Percentiles rank a stretch among this genome's conserved stretches.
These are phyloP conservation scores for Percina caprodes DNA, from an alignment of 2,113 vertebrate species.

Conservation along the genomic window DNA sequence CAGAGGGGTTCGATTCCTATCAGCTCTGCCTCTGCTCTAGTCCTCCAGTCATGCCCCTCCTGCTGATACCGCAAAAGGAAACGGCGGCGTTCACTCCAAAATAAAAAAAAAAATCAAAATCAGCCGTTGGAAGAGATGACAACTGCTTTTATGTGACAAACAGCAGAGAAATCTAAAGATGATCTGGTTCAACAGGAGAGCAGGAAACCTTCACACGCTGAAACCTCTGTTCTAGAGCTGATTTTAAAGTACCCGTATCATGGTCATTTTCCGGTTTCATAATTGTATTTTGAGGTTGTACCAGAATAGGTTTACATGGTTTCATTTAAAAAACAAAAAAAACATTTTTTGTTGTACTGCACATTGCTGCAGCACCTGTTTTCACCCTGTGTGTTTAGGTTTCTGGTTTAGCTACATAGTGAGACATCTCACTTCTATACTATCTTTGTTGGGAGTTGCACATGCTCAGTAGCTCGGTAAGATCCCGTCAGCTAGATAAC, in stretches of 20 bases:
- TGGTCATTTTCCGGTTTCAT: no score
- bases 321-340: no score
- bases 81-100: conserved; percentile 12
- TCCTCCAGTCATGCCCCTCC: conserved; percentile 65
- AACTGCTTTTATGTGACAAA: conserved; percentile 32
- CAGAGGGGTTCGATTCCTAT: conserved; percentile 68
- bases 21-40: conserved; percentile 53
- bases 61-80: conserved; percentile 38
- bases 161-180: background rate
- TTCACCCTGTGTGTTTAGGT: no score
- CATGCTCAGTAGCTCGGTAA: no score
- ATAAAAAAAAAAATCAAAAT: conserved; percentile 44
- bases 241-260: background rate
- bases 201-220: background rate
- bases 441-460: no score
- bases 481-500: no score
- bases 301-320: no score
- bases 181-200: background rate
- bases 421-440: no score
- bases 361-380: no score
- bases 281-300: no score
- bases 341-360: no score
- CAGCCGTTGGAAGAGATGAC: conserved; percentile 44
- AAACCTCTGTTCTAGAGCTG: conserved; percentile 11
- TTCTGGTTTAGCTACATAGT: no score